Evolutionary conservation across 2,888 invertebrate species (phyloP), one percentile per base, ranked within the genome.

Genomic region (Phragmatobia fuliginosa): DNA sequence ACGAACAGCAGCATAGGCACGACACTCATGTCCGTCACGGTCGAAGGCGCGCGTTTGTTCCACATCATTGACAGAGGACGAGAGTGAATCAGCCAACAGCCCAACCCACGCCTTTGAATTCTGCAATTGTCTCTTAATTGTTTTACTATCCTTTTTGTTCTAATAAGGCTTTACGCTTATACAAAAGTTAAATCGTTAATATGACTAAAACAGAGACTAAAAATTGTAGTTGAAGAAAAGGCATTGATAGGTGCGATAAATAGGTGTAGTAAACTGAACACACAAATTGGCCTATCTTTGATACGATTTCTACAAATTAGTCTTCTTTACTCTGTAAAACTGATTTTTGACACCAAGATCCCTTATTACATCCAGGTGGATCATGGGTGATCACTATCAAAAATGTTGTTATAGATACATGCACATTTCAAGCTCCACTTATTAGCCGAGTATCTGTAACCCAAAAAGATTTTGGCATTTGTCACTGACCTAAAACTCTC

Each of bases 1-100:
- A 71, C 78, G 78, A 71, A 79, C 79, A 72, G 78, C 66, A 79
- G 78, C 78, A 75, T 83, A 84, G 88, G 90, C 92, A 92, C 93
- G 92, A 90, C 85, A 90, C 80, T 62, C 56, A 68, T 71, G 62
- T 60, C 58, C 85, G 90, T 81, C 87, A 90, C 90, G 91, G 87
- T 89, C 83, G 83, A 76, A 76, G 76, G 79, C 79, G 78, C 81
- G 80, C 81, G 86, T 89, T 88, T 87, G 89, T 89, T 90, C 89
- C 86, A 89, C 90, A 85, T 85, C 86, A 88, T 89, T 85, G 90
- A 85, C 83, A 76, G 86, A 90, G 90, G 89, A 90, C 88, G 90
- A 92, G 88, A 91, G 90, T 92, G 92, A 92, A 90, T 91, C 91
- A 90, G 83, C 87, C 49, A 80, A 83, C 83, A 87, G 82, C 86